Percentiles rank a stretch among this genome's conserved stretches.
Conservation (phyloP, 2,113 vertebrate species). For the Amia ocellicauda region DNA sequence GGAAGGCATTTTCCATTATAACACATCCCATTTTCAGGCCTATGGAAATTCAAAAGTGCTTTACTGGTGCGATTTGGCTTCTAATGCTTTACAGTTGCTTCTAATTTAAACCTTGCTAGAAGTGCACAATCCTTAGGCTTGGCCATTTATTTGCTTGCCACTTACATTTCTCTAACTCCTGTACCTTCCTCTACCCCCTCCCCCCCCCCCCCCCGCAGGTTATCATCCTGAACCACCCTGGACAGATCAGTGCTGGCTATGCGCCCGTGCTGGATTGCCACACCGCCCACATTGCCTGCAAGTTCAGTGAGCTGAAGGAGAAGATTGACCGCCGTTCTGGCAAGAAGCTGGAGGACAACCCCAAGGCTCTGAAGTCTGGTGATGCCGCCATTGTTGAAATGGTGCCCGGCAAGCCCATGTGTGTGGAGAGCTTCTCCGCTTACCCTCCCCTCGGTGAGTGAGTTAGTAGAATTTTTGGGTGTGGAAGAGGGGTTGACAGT, state of each 20-base stretch:
- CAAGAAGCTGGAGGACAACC: conserved; percentile 72
- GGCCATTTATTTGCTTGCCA: too few species aligned
- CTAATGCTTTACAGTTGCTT: too few species aligned
- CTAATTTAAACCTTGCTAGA: too few species aligned
- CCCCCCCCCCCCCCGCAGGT: conserved; percentile 55
- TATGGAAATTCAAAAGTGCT: too few species aligned
- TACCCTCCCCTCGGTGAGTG: conserved; percentile 69
- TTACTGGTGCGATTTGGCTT: too few species aligned
- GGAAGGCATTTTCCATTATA: too few species aligned
- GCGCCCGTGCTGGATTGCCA: conserved; percentile 73
- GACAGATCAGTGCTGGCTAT: conserved; percentile 66
- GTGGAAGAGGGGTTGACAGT: neutral
- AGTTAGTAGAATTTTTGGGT: neutral
- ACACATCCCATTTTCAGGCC: too few species aligned
- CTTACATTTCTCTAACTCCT: too few species aligned
- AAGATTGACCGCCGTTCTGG: conserved; percentile 77
- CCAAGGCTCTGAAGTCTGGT: conserved; percentile 70
- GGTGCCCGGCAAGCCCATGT: conserved; percentile 70
- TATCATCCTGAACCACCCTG: conserved; percentile 78
- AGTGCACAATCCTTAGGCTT: too few species aligned
- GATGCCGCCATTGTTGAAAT: conserved; percentile 70
- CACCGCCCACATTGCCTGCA: conserved; percentile 76
- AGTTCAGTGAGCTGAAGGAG: conserved; percentile 69
- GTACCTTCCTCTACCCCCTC: too few species aligned
- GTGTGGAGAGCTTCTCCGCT: conserved; percentile 68